These are phyloP conservation scores for Hystrix brachyura DNA, from an alignment of 2,113 vertebrate genomes.

Conservation along the genomic window DNA sequence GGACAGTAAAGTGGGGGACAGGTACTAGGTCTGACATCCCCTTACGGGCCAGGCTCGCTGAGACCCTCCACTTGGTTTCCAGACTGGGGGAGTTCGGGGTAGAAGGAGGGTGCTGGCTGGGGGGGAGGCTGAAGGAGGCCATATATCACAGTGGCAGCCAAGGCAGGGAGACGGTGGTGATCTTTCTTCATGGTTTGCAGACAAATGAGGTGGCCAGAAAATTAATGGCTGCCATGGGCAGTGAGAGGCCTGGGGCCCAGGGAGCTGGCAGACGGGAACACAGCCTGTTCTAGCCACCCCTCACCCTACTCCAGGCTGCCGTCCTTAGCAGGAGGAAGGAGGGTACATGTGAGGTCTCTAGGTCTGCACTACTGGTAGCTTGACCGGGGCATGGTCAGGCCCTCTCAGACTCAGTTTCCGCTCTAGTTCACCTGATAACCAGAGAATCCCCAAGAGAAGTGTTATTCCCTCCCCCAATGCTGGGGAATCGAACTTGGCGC, in stretches of 20 bases:
- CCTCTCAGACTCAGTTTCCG: background rate
- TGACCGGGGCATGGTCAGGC: background rate
- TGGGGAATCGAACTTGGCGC: background rate
- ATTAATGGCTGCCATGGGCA: slow-evolving; percentile 84
- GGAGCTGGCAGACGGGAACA: background rate
- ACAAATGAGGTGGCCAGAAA: slow-evolving; percentile 87
- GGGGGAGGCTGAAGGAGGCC: slow-evolving; percentile 77
- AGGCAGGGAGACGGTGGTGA: slow-evolving; percentile 71
- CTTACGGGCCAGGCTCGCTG: background rate
- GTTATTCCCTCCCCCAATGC: background rate
- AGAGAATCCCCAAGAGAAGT: background rate
- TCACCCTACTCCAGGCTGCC: background rate
- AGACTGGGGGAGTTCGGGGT: background rate
- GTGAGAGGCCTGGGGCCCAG: background rate
- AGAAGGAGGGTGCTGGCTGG: background rate
- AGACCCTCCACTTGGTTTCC: background rate
- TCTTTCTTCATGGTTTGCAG: slow-evolving; percentile 87
- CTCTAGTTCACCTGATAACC: background rate
- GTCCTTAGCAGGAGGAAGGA: background rate
- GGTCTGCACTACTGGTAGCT: background rate
- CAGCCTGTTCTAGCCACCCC: fast-evolving
- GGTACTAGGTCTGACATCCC: background rate
- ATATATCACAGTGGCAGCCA: slow-evolving; percentile 78
- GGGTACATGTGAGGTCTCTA: background rate
- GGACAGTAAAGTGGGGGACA: fast-evolving